Base-by-base conservation (phyloP, 2,113 vertebrate species). In the Heptranchias perlo region DNA sequence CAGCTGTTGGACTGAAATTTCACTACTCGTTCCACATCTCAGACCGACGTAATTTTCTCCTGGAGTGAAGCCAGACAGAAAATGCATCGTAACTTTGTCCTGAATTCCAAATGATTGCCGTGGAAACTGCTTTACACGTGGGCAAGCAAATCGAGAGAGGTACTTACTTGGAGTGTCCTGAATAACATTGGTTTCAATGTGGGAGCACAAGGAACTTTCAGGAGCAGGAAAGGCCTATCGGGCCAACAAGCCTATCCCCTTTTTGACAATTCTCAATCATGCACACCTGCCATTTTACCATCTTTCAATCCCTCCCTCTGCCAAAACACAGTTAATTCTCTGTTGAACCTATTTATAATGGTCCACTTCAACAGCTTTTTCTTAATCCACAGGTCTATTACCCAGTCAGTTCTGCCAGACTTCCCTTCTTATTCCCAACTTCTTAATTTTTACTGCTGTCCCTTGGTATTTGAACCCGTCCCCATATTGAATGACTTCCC, bases 1-100 rank as follows among this genome's bases (percentile, higher is more conserved):
- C 52, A 91, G 87, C 87, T 61, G 87, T 35, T 91, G 52, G 13
- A 1, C 54, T 91, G 87, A 91, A 91, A 91, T 91, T 91, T 35
- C 58, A 54, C n/a, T 91, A 61, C 87, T 91, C 61, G 54, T 61
- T 91, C 35, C 31, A 4, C 14, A 58, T 35, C 87, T 91, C 28
- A 16, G 87, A 61, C 87, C 35, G 35, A 61, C 52, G 52, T 91
- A 61, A 58, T 61, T 91, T 61, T 91, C 52, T 91, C 31, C 87
- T 61, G 54, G 87, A 91, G 31, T n/a, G 54, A 91, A 61, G 87
- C 87, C 28, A 89, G 87, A 91, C 31, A 18, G 28, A 91, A 61
- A 91, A 91, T 58, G 11, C 3, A 18, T 13, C 31, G n/a, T 61
- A 91, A 91, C 87, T 16, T 58, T 14, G 35, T n/a, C 3, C 87